These are phyloP conservation scores for Huso huso DNA, from an alignment of 2,797 vertebrate species.

Conservation along the genomic window DNA sequence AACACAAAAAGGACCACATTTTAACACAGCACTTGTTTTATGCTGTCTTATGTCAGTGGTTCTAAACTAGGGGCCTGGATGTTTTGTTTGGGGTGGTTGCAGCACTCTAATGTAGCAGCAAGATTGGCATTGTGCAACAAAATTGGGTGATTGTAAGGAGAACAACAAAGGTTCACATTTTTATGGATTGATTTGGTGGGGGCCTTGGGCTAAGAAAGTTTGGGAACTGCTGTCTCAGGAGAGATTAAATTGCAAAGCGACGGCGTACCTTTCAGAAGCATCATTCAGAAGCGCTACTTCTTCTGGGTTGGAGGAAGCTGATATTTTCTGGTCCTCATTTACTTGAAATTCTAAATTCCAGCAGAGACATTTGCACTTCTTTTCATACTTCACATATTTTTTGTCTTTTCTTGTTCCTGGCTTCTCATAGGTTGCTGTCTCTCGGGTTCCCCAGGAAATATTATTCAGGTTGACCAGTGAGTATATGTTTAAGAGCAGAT, in stretches of 20 bases:
- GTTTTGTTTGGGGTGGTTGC: too few species aligned
- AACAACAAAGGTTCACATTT: background rate
- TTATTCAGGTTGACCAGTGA: constrained; percentile 55
- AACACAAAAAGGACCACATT: too few species aligned
- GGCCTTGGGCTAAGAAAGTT: too few species aligned
- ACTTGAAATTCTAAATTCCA: constrained; percentile 16
- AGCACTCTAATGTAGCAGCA: too few species aligned
- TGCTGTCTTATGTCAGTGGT: too few species aligned
- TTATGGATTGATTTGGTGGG: background rate
- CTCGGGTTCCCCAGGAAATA: constrained; percentile 59
- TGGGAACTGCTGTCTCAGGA: background rate
- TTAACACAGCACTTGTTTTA: too few species aligned
- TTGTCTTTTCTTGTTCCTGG: background rate
- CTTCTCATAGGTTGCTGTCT: constrained; percentile 23
- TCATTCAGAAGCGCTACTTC: background rate
- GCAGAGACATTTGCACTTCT: constrained; percentile 23
- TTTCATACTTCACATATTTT: constrained; percentile 9
- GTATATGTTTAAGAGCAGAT: constrained; percentile 49
- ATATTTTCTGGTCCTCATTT: constrained; percentile 2
- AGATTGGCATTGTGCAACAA: too few species aligned
- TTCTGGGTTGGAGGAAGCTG: background rate
- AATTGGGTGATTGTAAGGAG: too few species aligned
- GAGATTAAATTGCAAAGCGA: too few species aligned
- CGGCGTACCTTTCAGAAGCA: too few species aligned
- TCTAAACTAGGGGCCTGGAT: too few species aligned